A percentile compares a stretch with the other conserved stretches of the same genome.
These are phyloP conservation scores for Abscondita cerata DNA, from an alignment of 2,888 invertebrate genomes.

Conservation along the genomic window DNA sequence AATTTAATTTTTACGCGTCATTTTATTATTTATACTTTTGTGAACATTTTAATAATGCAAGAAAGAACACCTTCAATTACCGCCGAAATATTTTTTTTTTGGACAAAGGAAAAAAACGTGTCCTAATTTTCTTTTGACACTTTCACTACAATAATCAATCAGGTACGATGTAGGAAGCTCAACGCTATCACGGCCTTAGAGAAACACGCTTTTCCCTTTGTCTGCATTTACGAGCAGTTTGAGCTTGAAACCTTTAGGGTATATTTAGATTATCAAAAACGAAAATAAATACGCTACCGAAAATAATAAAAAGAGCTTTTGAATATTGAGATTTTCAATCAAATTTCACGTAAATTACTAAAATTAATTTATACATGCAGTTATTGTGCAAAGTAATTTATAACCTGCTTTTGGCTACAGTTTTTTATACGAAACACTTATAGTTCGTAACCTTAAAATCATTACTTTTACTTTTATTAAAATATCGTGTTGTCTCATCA, in stretches of 20 bases:
- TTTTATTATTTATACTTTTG: too few species aligned
- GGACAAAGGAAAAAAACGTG: neutral
- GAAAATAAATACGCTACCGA: neutral
- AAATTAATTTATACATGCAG: too few species aligned
- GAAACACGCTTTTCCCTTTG: conserved; percentile 2
- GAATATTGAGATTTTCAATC: too few species aligned
- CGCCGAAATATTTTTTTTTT: too few species aligned
- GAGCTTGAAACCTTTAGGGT: neutral
- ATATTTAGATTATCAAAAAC: neutral
- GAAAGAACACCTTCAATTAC: too few species aligned
- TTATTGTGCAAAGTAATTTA: too few species aligned
- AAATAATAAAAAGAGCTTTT: too few species aligned
- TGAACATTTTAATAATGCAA: too few species aligned
- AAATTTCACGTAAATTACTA: too few species aligned
- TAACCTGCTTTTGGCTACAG: too few species aligned
- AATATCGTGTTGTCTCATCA: conserved; percentile 30
- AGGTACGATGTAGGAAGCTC: neutral
- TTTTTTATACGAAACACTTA: neutral
- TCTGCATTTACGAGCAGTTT: neutral
- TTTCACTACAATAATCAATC: conserved; percentile 3
- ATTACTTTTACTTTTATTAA: conserved; percentile 28
- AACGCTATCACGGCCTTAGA: neutral
- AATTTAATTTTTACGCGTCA: too few species aligned
- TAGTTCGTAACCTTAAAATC: neutral
- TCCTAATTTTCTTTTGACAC: conserved; percentile 6